Percentiles rank a stretch among this genome's conserved stretches.
Evolutionary conservation across 2,888 invertebrate genomes (phyloP).

Genomic region (Atethmia centrago): DNA sequence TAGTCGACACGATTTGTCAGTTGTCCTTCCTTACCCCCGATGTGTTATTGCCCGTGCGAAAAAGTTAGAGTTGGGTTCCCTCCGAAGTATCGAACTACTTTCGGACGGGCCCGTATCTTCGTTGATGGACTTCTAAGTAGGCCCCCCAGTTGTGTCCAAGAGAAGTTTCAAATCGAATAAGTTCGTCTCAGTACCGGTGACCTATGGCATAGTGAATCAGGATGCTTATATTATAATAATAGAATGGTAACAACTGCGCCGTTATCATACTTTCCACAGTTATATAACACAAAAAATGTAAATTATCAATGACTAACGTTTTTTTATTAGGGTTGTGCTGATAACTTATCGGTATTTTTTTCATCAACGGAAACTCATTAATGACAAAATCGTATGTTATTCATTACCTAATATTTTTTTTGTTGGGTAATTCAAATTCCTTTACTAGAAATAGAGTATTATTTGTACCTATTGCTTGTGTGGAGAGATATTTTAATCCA

Average conservation of each 20-base stretch:
- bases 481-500: neutral
- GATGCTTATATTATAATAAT: conserved; percentile 16
- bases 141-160: conserved; percentile 2
- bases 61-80: too few species aligned
- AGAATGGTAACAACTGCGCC: conserved; percentile 10
- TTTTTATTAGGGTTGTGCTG: conserved; percentile 46
- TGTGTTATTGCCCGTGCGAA: too few species aligned
- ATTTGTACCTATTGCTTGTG: neutral
- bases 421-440: neutral
- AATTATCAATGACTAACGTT: conserved; percentile 21
- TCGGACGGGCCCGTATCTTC: too few species aligned
- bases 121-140: too few species aligned
- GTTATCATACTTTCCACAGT: conserved; percentile 27
- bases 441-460: neutral
- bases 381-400: conserved; percentile 16
- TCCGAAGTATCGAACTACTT: too few species aligned
- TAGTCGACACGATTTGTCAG: too few species aligned
- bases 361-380: conserved; percentile 25
- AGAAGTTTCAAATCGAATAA: neutral
- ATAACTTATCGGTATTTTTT: conserved; percentile 47
- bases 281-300: conserved; percentile 18
- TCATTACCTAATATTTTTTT: neutral
- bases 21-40: too few species aligned
- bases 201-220: conserved; percentile 6
- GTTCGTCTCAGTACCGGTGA: neutral